Evolutionary conservation across 2,113 vertebrate species (phyloP).

Genomic region (Xenopus borealis): DNA sequence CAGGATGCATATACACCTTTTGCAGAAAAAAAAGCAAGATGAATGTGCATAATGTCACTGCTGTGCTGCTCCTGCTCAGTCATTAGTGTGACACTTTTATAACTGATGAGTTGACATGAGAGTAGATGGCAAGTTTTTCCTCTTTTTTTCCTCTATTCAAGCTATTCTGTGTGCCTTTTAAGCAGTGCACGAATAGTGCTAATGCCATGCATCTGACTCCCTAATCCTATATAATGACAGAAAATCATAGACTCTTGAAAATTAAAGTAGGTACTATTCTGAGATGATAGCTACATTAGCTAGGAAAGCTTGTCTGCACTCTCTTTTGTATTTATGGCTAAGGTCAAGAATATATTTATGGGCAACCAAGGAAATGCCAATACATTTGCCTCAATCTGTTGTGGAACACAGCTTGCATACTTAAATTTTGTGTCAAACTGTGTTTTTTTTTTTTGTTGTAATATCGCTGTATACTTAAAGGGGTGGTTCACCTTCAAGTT

Average conservation of each 20-base stretch:
- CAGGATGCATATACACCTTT: constrained; percentile 62
- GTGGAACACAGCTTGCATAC: constrained; percentile 47
- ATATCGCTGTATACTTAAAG: neutral
- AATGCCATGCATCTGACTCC: constrained; percentile 50
- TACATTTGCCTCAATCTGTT: constrained; percentile 54
- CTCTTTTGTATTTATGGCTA: constrained; percentile 49
- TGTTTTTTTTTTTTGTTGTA: neutral
- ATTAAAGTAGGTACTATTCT: constrained; percentile 50
- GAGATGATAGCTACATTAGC: constrained; percentile 55
- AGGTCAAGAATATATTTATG: constrained; percentile 58
- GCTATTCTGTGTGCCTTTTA: constrained; percentile 57
- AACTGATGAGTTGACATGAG: constrained; percentile 67
- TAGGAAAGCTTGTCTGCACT: constrained; percentile 35
- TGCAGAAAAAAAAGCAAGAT: constrained; percentile 59
- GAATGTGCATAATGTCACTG: constrained; percentile 64
- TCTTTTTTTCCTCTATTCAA: constrained; percentile 53
- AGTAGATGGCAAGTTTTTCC: constrained; percentile 58
- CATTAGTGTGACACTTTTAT: constrained; percentile 67
- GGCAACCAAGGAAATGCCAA: constrained; percentile 51
- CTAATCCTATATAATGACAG: constrained; percentile 53
- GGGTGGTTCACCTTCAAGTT: no score
- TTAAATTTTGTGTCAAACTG: constrained; percentile 41
- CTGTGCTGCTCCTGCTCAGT: constrained; percentile 57
- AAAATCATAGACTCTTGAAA: constrained; percentile 51
- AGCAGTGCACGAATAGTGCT: constrained; percentile 48